A percentile compares a stretch with the other conserved stretches of the same genome.
phyloP scores from a whole-genome alignment of 92 coral and sea anemone genomes.

The Parazoanthus darwini region DNA sequence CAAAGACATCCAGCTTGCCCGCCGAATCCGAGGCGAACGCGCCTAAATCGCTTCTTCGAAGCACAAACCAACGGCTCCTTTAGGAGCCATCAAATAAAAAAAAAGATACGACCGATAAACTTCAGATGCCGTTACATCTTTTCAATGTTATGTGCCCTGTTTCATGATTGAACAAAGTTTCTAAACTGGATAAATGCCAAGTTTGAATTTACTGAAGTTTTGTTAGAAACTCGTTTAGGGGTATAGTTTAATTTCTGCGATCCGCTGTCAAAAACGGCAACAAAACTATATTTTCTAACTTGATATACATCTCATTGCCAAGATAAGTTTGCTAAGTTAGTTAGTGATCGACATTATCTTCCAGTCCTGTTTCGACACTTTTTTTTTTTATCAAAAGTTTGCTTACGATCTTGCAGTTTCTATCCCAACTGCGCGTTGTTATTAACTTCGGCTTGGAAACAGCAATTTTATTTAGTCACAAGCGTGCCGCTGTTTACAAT shows the following conservation, averaged over 20 bases:
- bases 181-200: slow-evolving; percentile 18
- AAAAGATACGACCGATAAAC: slow-evolving; percentile 20
- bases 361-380: slow-evolving; percentile 1
- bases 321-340: slow-evolving; percentile 7
- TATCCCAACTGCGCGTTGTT: slow-evolving; percentile 14
- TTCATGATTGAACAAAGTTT: not conserved
- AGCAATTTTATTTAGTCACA: not conserved
- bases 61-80: slow-evolving; percentile 64
- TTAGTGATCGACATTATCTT: slow-evolving; percentile 3
- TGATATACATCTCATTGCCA: not conserved
- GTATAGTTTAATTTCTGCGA: not conserved
- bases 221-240: slow-evolving; percentile 3
- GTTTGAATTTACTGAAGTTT: slow-evolving; percentile 13
- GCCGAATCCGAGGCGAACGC: no score
- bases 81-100: slow-evolving; percentile 61
- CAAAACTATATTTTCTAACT: not conserved
- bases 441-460: slow-evolving; percentile 12
- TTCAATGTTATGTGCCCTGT: slow-evolving; percentile 1
- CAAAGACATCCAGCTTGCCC: slow-evolving; percentile 88
- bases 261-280: not conserved
- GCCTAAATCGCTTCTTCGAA: not conserved
- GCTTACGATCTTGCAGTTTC: slow-evolving; percentile 19
- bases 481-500: not conserved
- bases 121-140: slow-evolving; percentile 2
- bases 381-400: slow-evolving; percentile 11